Percentiles rank a stretch among this genome's conserved stretches.
These are phyloP conservation scores for Xylota sylvarum DNA, from an alignment of 2,888 invertebrate species.

Conservation along the genomic window DNA sequence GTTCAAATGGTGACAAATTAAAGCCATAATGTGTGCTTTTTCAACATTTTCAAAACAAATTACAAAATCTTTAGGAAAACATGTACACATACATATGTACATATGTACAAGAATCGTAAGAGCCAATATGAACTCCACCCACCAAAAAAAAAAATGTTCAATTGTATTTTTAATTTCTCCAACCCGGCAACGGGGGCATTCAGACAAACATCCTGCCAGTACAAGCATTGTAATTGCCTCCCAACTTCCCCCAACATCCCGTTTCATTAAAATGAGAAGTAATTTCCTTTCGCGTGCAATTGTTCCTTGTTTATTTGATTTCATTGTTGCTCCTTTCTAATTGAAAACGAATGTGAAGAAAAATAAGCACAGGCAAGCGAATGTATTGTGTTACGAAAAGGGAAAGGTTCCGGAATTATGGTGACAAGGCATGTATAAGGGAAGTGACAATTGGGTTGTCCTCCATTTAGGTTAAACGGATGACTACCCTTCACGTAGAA, in stretches of 20 bases:
- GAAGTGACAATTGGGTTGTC: background rate
- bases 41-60: no score
- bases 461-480: background rate
- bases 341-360: constrained; percentile 7
- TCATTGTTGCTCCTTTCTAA: constrained; percentile 36
- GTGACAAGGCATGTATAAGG: background rate
- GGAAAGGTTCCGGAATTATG: background rate
- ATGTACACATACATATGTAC: no score
- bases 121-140: no score
- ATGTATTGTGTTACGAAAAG: background rate
- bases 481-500: background rate
- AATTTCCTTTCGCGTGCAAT: constrained; percentile 45
- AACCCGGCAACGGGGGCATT: no score
- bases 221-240: background rate
- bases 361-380: background rate
- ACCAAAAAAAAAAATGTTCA: no score
- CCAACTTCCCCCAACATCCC: background rate
- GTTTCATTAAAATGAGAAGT: constrained; percentile 25
- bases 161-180: no score
- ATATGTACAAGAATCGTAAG: no score
- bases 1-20: no score
- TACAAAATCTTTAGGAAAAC: no score
- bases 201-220: background rate
- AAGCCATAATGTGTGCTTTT: no score
- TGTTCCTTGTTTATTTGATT: constrained; percentile 17